Conservation (phyloP, 2,888 invertebrate genomes). For the Nomada fabriciana region DNA sequence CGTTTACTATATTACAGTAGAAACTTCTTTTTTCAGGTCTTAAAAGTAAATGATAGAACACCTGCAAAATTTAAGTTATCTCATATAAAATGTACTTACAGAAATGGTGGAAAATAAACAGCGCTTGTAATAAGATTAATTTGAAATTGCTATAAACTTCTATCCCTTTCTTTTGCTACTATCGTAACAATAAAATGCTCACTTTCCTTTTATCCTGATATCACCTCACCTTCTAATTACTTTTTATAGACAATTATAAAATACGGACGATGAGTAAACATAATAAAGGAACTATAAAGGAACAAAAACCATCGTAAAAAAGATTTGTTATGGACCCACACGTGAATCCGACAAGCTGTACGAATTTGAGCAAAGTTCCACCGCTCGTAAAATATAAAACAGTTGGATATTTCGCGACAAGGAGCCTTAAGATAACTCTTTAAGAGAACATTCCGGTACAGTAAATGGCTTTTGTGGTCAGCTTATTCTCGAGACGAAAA, state of each 20-base stretch:
- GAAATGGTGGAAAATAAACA: too few species aligned
- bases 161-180: too few species aligned
- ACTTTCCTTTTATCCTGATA: too few species aligned
- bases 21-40: too few species aligned
- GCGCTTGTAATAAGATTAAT: too few species aligned
- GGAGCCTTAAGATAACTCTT: slow-evolving; percentile 49
- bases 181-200: too few species aligned
- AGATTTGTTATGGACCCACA: not conserved
- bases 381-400: slow-evolving; percentile 49
- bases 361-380: slow-evolving; percentile 24
- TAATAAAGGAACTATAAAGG: not conserved
- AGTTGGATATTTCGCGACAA: slow-evolving; percentile 49
- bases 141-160: too few species aligned
- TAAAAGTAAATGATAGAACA: too few species aligned
- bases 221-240: not conserved
- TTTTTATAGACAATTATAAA: not conserved
- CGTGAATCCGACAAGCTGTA: not conserved
- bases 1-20: not conserved
- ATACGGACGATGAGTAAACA: not conserved
- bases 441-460: slow-evolving; percentile 49
- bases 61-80: too few species aligned
- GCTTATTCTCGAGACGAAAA: slow-evolving; percentile 44
- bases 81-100: too few species aligned
- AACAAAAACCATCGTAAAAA: not conserved
- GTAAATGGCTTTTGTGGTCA: slow-evolving; percentile 60